phyloP scores from a whole-genome alignment of 2,113 vertebrate species.

The Chiloscyllium plagiosum region DNA sequence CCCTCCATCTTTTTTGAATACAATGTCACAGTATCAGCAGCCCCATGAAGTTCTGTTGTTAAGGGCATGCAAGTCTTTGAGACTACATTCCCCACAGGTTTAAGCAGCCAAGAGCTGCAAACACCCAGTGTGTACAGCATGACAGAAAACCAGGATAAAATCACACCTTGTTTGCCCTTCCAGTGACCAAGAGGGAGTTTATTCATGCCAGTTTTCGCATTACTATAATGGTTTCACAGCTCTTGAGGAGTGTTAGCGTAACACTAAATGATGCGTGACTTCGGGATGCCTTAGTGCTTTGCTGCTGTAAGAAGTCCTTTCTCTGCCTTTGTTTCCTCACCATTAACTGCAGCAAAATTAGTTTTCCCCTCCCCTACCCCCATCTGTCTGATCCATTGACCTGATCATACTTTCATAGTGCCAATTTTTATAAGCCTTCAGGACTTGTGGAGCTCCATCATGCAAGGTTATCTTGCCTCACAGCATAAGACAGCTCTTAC shows the following conservation, averaged over 20 bases:
- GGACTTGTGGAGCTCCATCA: slow-evolving; percentile 26
- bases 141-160: slow-evolving; percentile 44
- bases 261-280: slow-evolving; percentile 71
- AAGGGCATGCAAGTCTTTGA: slow-evolving; percentile 52
- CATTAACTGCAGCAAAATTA: slow-evolving; percentile 77
- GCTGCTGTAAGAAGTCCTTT: slow-evolving; percentile 67
- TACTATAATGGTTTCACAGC: slow-evolving; percentile 67
- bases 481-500: slow-evolving; percentile 29
- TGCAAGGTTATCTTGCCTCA: slow-evolving; percentile 34
- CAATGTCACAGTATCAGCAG: slow-evolving; percentile 32
- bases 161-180: slow-evolving; percentile 80
- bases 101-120: slow-evolving; percentile 52
- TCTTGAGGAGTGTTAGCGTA: slow-evolving; percentile 60
- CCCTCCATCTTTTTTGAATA: background rate
- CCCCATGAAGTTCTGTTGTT: slow-evolving; percentile 50
- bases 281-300: slow-evolving; percentile 56
- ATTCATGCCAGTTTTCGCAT: slow-evolving; percentile 52
- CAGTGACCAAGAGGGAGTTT: slow-evolving; percentile 64
- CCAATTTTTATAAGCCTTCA: slow-evolving; percentile 38
- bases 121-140: slow-evolving; percentile 49
- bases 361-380: slow-evolving; percentile 53
- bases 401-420: slow-evolving; percentile 35
- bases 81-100: slow-evolving; percentile 50
- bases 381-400: slow-evolving; percentile 38
- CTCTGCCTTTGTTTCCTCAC: slow-evolving; percentile 67